A percentile compares a stretch with the other conserved stretches of the same genome.
These are phyloP conservation scores for Thermophis baileyi DNA, from an alignment of 2,113 vertebrate genomes.

Conservation along the genomic window DNA sequence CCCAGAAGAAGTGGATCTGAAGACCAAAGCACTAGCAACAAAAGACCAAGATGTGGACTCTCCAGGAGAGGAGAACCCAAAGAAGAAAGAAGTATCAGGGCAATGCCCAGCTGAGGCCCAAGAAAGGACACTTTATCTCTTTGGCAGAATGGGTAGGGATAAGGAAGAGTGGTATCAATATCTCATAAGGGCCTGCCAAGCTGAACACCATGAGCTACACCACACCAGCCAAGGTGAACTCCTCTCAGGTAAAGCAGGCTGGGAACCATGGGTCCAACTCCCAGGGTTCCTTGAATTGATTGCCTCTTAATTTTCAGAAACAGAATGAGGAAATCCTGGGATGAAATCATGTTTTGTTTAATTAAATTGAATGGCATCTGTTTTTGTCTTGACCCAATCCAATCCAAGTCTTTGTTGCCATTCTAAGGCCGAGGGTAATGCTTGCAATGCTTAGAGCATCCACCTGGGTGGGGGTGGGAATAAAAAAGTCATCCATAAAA, in stretches of 20 bases:
- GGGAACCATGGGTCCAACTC: background rate
- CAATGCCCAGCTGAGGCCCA: background rate
- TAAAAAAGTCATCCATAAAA: background rate
- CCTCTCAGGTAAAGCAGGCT: conserved; percentile 60
- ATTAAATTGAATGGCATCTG: background rate
- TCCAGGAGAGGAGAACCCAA: conserved; percentile 34
- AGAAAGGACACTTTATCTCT: conserved; percentile 75
- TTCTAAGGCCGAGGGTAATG: background rate
- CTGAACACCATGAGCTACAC: conserved; percentile 35
- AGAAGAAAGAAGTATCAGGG: accelerated
- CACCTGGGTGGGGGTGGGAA: background rate
- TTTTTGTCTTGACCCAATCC: background rate
- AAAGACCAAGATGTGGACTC: conserved; percentile 35
- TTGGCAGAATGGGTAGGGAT: conserved; percentile 81
- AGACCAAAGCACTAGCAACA: conserved; percentile 8
- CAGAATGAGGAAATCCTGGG: background rate
- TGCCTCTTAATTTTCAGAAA: background rate
- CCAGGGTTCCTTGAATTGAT: background rate
- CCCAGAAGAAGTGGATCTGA: accelerated
- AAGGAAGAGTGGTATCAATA: conserved; percentile 89
- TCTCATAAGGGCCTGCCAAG: conserved; percentile 66
- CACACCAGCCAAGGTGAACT: conserved; percentile 45
- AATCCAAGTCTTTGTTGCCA: background rate
- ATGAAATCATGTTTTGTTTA: background rate
- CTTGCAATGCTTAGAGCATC: background rate